Evolutionary conservation across 2,888 invertebrate genomes (phyloP), one percentile per base, ranked within the genome.

Genomic region (Hypomecis atomaria): DNA sequence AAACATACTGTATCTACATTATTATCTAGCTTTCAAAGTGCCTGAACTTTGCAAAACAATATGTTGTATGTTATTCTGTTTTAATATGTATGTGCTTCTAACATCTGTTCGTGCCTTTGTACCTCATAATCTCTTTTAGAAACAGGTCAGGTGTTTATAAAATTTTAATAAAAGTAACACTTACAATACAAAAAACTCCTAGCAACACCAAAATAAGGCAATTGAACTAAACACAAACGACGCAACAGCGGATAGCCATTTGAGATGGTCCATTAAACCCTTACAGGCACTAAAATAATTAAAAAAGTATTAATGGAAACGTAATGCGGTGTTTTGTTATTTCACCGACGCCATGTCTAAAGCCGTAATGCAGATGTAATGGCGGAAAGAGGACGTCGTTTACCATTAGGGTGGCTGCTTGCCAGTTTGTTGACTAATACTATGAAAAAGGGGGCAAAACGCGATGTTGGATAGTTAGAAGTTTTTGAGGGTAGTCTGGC

Each of bases 301-400:
- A 49, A 36, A 49, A 49, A 23, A 3, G 33, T 13, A 54, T 42
- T 10, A 37, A 40, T 47, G 56, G n/a, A 47, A 54, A 43, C 42
- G 47, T 47, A 59, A 59, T 60, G 40, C 59, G 23, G 33, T 53
- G 53, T 53, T 53, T 45, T 42, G 47, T 48, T 48, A 54, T 48
- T 48, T 49, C 7, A 36, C 43, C 42, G 38, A 42, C 38, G 53
- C 45, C 23, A 48, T 37, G 54, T 23, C 44, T 42, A 33, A 54
- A 48, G 36, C 45, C 52, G 40, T 64, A 64, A 64, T 64, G 55
- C 50, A 55, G 63, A 64, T 50, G 59, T 50, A 64, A 64, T 64
- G 37, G 55, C 59, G 40, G 45, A 56, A 59, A 56, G 49, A 23
- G 42, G 44, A 50, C 48, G 40, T 45, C 50, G 59, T 59, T 59